Evolutionary conservation across 2,113 vertebrate species (phyloP).

Genomic region (Columbina picui): DNA sequence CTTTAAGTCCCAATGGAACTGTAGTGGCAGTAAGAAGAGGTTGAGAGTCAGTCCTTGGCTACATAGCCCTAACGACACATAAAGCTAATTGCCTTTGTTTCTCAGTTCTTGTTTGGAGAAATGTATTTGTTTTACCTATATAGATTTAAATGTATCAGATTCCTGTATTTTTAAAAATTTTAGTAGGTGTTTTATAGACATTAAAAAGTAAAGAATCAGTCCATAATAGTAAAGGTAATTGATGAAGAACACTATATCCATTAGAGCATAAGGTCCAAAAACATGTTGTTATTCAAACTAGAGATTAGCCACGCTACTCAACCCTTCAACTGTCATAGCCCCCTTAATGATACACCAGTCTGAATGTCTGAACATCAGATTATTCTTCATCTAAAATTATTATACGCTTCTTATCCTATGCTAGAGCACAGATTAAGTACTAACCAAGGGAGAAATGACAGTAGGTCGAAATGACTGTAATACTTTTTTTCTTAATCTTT

Average conservation of each 20-base stretch:
- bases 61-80: background rate
- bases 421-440: background rate
- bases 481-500: background rate
- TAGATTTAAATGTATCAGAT: background rate
- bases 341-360: background rate
- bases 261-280: background rate
- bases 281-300: background rate
- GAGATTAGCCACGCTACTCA: background rate
- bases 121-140: background rate
- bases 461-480: background rate
- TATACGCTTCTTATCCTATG: background rate
- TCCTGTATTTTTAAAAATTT: background rate
- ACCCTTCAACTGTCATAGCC: background rate
- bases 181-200: background rate
- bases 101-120: background rate
- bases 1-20: background rate
- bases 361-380: background rate
- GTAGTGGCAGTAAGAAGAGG: background rate
- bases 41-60: background rate
- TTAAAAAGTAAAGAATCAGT: background rate
- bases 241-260: background rate
- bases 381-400: background rate
- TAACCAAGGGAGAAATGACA: background rate
- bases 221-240: background rate
- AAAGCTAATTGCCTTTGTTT: background rate